Evolutionary conservation across 2,797 vertebrate species (phyloP), one percentile per base, ranked within the genome.

Genomic region (Australoheros facetus): DNA sequence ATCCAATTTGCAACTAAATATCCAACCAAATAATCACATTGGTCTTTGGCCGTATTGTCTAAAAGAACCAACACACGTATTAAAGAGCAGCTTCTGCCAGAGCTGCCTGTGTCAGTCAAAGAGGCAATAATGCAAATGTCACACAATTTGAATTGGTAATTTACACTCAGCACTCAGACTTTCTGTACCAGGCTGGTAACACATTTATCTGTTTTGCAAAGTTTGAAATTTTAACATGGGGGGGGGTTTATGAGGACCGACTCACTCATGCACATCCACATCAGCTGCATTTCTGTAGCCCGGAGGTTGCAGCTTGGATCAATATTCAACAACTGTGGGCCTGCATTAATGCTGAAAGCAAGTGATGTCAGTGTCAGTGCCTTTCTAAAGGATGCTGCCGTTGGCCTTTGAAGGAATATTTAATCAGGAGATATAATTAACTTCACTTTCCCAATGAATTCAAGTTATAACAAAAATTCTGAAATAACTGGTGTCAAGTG

Each of bases 181-280:
- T 30, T 66, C 19, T 2, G 19, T 66, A 64, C 9, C 23, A 45
- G 2, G 8, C 60, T 2, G 60, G 23, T 66, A 66, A 66, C 14
- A 48, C 23, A 3, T 48, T 45, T 16, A 66, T 28, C 0, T 30
- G 23, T 48, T 48, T n/a, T 48, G 45, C 21, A 19, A 7, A 28
- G 12, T n/a, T 28, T 28, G 0, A 16, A 19, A 42, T 48, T 53
- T 66, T 66, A 48, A 28, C 23, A 28, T 1, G 7, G 21, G 0
- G 28, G 28, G 28, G 28, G 8, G 0, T 64, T 64, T 17, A 45
- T 0, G 37, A 3, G 26, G 8, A 45, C 14, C 16, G 39, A 39
- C 4, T 39, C 14, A 17, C 60, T 64, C 60, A 28, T 48, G 45
- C 45, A 48, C 45, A 48, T 66, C 62, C 11, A 48, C 42, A 7